Percentiles rank a stretch among this genome's conserved stretches.
Conservation (phyloP, 2,113 vertebrate genomes). For the Donacobius atricapilla region DNA sequence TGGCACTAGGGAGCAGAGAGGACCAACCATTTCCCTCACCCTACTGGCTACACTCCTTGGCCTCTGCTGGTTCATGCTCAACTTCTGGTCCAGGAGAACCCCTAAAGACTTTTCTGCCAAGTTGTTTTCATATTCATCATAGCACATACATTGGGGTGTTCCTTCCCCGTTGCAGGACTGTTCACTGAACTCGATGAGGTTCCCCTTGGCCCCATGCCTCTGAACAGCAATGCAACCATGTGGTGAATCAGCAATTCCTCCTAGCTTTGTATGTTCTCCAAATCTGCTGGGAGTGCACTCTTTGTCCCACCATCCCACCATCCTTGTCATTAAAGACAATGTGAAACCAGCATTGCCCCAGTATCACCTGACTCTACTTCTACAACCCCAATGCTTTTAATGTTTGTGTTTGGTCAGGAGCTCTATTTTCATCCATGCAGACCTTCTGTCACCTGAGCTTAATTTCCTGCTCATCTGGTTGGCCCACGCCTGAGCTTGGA, state of each 20-base stretch:
- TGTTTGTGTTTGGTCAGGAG: background rate
- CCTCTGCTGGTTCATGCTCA: background rate
- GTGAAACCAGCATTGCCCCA: background rate
- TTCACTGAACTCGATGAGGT: background rate
- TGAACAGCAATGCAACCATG: background rate
- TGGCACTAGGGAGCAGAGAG: background rate
- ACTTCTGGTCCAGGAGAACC: background rate
- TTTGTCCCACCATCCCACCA: too few relatives aligned
- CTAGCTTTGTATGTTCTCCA: background rate
- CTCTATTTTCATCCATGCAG: background rate
- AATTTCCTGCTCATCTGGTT: background rate
- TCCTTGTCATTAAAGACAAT: background rate
- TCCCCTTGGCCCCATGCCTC: background rate
- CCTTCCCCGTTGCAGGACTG: background rate
- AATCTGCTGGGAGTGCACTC: background rate
- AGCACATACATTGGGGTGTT: background rate
- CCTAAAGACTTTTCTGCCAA: background rate
- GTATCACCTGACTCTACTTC: background rate
- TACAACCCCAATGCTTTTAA: background rate
- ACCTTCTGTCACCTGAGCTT: background rate
- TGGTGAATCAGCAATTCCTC: background rate
- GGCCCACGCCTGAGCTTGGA: background rate
- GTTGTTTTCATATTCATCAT: background rate
- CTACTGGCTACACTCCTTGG: background rate
- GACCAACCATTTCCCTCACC: background rate